These are phyloP conservation scores for Eulemur rufifrons DNA, from an alignment of 2,113 vertebrate genomes.

Conservation along the genomic window DNA sequence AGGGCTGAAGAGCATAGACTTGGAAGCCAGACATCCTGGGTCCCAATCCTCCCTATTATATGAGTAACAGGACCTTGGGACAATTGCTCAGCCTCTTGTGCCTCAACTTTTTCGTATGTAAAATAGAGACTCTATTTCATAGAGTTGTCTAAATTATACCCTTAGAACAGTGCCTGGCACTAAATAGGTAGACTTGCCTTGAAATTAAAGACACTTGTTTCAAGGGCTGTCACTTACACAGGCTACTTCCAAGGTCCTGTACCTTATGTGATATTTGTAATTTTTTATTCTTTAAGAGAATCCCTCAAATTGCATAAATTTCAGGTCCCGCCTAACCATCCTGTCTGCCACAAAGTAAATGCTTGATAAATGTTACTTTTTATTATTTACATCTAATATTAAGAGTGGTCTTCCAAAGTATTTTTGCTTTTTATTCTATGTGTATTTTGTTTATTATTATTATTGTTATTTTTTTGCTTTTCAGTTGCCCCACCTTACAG, in stretches of 20 bases:
- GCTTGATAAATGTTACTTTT: background rate
- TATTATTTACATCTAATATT: background rate
- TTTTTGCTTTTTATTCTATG: background rate
- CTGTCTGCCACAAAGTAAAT: background rate
- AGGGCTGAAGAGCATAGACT: background rate
- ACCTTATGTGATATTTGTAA: background rate
- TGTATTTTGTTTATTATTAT: background rate
- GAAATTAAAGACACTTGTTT: conserved; percentile 13
- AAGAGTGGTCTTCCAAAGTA: background rate
- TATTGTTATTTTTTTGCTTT: background rate
- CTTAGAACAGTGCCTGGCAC: background rate
- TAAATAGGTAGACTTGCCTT: background rate
- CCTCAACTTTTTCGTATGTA: background rate
- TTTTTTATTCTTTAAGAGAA: background rate
- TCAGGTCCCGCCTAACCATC: background rate
- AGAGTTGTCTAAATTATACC: background rate
- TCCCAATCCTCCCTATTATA: background rate
- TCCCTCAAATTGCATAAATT: background rate
- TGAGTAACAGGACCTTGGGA: background rate
- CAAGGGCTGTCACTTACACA: background rate
- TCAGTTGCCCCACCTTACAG: background rate
- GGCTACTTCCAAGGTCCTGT: background rate
- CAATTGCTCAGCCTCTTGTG: background rate
- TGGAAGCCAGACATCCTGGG: background rate
- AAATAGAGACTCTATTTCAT: background rate